Evolutionary conservation across 2,797 vertebrate genomes (phyloP), one percentile per base, ranked within the genome.

Genomic region (Scyliorhinus canicula): DNA sequence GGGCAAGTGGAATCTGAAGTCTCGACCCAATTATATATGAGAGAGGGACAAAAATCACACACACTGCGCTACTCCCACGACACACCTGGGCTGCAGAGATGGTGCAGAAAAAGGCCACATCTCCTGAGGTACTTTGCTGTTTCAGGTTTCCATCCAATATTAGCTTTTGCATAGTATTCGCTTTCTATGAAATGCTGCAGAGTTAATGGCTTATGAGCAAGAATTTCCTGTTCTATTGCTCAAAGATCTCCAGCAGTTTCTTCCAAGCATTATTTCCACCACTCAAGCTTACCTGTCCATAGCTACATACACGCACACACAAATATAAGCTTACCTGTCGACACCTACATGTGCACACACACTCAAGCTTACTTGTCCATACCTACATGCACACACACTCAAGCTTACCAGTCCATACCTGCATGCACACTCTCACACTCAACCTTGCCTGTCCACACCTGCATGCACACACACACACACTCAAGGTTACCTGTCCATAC

Each of bases 1-100:
- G 26, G 65, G 24, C 93, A 93, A 71, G 93, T 94, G 93, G 93
- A 94, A 69, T 74, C 93, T 74, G 14, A 94, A 74, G 47, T 21
- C 93, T 94, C 12, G 28, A 69, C 44, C 93, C 67, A 94, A 74
- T 94, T 35, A 71, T 55, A 71, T 57, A 91, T 44, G 88, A 63
- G 40, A 40, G n/a, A n/a, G 55, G 79, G 21, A 44, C 3, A 60
- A 40, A 90, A 90, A n/a, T 63, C 57, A 90, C 19, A 63, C 4
- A 19, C 44, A 40, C 35, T 60, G 50, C 52, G 1, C 35, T 86
- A 2, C 50, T 31, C 52, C 50, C 50, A 90, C 31, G 35, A n/a
- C 35, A 60, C 57, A 35, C 55, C 63, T 65, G 67, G 26, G 28
- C 67, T 74, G 31, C 9, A 26, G 88, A 65, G n/a, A 44, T 60